A percentile compares a stretch with the other conserved stretches of the same genome.
These are phyloP conservation scores for Lemur catta DNA, from an alignment of 2,797 vertebrate genomes.

Conservation along the genomic window DNA sequence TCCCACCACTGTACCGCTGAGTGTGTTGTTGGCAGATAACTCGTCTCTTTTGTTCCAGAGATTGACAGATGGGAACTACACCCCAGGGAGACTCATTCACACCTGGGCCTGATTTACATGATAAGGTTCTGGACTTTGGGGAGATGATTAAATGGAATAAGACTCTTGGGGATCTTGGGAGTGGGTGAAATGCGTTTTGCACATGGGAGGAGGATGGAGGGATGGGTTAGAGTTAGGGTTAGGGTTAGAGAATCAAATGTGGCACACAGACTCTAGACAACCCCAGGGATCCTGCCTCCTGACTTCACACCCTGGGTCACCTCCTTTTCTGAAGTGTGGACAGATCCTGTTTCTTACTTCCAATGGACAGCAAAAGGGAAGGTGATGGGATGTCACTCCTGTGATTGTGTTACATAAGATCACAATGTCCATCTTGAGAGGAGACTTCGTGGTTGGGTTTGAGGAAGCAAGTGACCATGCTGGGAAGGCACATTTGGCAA, in stretches of 20 bases:
- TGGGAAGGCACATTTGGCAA: background rate
- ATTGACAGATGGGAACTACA: background rate
- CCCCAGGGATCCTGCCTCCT: background rate
- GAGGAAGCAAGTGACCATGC: background rate
- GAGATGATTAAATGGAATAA: background rate
- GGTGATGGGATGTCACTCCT: too few relatives aligned
- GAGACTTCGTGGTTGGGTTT: background rate
- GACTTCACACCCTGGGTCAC: background rate
- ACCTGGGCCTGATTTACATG: background rate
- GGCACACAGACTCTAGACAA: background rate
- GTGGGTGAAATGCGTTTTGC: background rate
- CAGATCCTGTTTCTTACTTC: background rate
- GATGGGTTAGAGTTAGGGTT: too few relatives aligned
- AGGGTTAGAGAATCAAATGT: too few relatives aligned
- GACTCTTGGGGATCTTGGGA: background rate
- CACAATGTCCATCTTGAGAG: background rate
- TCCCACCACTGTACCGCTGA: rapidly evolving
- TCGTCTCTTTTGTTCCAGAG: background rate
- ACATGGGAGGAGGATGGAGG: background rate
- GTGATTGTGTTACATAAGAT: rapidly evolving
- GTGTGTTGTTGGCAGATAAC: background rate
- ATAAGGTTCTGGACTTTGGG: background rate
- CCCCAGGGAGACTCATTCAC: background rate
- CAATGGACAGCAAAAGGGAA: background rate
- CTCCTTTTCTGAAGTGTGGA: background rate